Percentiles rank a stretch among this genome's conserved stretches.
These are phyloP conservation scores for Scotopteryx bipunctaria DNA, from an alignment of 2,888 invertebrate genomes.

Conservation along the genomic window DNA sequence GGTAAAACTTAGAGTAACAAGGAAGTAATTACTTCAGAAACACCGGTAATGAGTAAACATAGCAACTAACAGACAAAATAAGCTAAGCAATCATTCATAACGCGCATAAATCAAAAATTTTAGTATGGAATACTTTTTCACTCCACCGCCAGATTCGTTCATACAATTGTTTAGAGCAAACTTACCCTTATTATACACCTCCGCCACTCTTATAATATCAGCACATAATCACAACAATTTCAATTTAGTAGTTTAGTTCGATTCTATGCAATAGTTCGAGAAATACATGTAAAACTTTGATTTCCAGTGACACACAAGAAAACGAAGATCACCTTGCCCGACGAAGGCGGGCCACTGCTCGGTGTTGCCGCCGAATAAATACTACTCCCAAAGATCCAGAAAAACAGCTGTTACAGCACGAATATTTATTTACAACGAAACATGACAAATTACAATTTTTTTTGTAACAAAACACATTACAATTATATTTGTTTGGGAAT, in stretches of 20 bases:
- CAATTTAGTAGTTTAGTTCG: conserved; percentile 53
- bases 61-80: conserved; percentile 12
- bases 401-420: neutral
- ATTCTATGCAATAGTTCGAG: conserved; percentile 56
- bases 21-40: conserved; percentile 14
- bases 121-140: conserved; percentile 29
- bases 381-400: neutral
- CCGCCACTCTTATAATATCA: conserved; percentile 66
- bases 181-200: conserved; percentile 78
- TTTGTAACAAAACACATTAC: neutral
- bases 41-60: conserved; percentile 15
- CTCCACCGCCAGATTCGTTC: conserved; percentile 35
- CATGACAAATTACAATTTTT: neutral
- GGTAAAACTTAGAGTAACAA: neutral
- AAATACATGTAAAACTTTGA: conserved; percentile 72
- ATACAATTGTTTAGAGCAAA: conserved; percentile 52
- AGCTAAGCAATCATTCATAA: conserved; percentile 20
- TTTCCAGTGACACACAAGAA: conserved; percentile 60
- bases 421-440: conserved; percentile 1
- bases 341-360: conserved; percentile 58
- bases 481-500: conserved; percentile 3
- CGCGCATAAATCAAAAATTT: conserved; percentile 15
- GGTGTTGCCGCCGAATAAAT: conserved; percentile 47
- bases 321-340: conserved; percentile 53
- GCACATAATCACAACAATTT: conserved; percentile 77